Base-by-base conservation (phyloP, 2,888 invertebrate genomes). In the Muscina levida region DNA sequence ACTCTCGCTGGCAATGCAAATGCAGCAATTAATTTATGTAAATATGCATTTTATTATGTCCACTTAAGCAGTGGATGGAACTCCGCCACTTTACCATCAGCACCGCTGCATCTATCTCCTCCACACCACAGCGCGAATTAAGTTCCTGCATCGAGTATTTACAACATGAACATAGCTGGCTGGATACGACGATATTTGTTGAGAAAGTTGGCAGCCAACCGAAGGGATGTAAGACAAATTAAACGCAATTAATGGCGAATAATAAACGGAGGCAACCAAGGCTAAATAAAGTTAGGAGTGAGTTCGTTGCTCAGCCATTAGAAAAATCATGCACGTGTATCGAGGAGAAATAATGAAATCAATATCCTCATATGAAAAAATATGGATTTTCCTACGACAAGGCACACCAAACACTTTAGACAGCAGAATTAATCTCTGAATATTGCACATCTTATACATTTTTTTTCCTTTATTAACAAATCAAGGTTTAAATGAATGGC, bases 1-100 rank as follows among this genome's bases (percentile, higher is more conserved):
- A 67, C 77, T 77, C 71, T 81, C 71, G 67, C 74, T 77, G 74
- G 73, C 81, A 67, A 57, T 59, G 71, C 66, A 72, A 81, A 74
- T 74, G 46, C 71, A 74, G 77, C 77, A 81, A 81, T 81, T 81
- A 81, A 81, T 81, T 81, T 74, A 81, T 81, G 81, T 81, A 77
- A 81, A 77, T 81, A 81, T 72, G 77, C 77, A 77, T 80, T 80
- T 77, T 74, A 80, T 71, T 73, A 70, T 68, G 68, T 39, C 68
- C 68, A 53, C 56, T 68, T 68, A 56, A 56, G 53, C 53, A 62
- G 39, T 62, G 39, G 42, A 62, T 62, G 39, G 42, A 62, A 62
- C 62, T 19, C 15, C 62, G 10, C 19, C 62, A 62, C 39, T 17
- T 2, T 11, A n/a, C 31, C 67, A 51, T 5, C 17, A 68, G 4